These are phyloP conservation scores for Tylochromis polylepis DNA, from an alignment of 2,113 vertebrate species.

Conservation along the genomic window DNA sequence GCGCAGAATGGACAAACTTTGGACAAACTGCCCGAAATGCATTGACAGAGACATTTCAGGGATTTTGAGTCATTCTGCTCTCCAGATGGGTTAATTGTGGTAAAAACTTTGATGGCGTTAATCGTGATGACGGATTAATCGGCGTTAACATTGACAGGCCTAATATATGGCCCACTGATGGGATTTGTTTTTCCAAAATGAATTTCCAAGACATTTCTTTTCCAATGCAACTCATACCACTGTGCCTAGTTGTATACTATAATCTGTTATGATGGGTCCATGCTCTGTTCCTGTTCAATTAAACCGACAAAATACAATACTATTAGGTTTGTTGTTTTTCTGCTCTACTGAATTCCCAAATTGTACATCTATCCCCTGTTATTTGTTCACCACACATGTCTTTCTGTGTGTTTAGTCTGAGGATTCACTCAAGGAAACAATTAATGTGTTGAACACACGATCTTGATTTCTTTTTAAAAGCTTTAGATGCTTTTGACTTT, in stretches of 20 bases:
- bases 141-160: too few relatives aligned
- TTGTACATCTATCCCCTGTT: conserved; percentile 51
- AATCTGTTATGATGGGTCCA: conserved; percentile 22
- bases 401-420: conserved; percentile 36
- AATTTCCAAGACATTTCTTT: not conserved
- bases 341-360: conserved; percentile 56
- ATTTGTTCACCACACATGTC: conserved; percentile 45
- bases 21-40: too few relatives aligned
- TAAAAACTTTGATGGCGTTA: too few relatives aligned
- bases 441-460: conserved; percentile 31
- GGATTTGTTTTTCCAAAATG: not conserved
- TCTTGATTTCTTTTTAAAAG: not conserved
- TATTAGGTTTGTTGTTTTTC: conserved; percentile 45
- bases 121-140: too few relatives aligned
- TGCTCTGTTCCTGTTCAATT: conserved; percentile 58
- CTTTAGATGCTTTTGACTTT: not conserved
- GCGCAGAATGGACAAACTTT: too few relatives aligned
- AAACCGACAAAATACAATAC: conserved; percentile 38
- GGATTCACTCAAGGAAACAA: conserved; percentile 46
- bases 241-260: not conserved
- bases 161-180: not conserved
- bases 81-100: too few relatives aligned
- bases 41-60: too few relatives aligned
- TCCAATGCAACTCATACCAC: not conserved
- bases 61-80: too few relatives aligned